phyloP scores from a whole-genome alignment of 2,888 invertebrate genomes.

The Leucoptera coffeella region DNA sequence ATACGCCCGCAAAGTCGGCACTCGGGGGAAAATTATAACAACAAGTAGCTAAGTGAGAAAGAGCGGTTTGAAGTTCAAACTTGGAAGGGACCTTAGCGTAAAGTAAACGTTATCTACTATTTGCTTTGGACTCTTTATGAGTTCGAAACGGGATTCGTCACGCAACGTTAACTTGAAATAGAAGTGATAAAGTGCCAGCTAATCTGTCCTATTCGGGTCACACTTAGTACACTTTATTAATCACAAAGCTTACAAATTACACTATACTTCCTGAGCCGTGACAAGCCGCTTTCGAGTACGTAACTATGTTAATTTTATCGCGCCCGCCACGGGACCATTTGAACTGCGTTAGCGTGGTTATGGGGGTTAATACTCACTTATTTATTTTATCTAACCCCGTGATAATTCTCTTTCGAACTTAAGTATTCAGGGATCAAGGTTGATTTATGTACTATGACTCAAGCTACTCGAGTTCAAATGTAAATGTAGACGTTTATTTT shows the following conservation, averaged over 20 bases:
- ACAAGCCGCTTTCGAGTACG: slow-evolving; percentile 37
- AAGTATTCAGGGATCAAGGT: no score
- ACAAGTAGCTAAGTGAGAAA: no score
- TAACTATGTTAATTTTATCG: slow-evolving; percentile 52
- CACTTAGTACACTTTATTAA: slow-evolving; percentile 54
- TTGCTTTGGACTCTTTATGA: slow-evolving; percentile 53
- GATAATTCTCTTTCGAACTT: no score
- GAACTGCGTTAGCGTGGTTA: slow-evolving; percentile 30
- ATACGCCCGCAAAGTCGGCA: no score
- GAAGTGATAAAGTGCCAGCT: slow-evolving; percentile 53
- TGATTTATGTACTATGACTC: no score
- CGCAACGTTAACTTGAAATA: slow-evolving; percentile 50
- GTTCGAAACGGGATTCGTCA: slow-evolving; percentile 52
- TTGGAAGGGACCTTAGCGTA: slow-evolving; percentile 44
- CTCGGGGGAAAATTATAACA: no score
- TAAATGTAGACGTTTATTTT: no score
- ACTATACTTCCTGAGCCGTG: slow-evolving; percentile 45
- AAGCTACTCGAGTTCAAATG: no score
- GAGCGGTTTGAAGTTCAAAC: slow-evolving; percentile 35
- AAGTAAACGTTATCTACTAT: slow-evolving; percentile 47
- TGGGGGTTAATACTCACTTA: slow-evolving; percentile 20
- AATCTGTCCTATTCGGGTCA: slow-evolving; percentile 52
- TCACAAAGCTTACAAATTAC: slow-evolving; percentile 54
- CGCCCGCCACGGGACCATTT: slow-evolving; percentile 35
- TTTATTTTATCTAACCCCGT: no score